Conservation (phyloP, 2,888 invertebrate genomes). For the Nymphalis c-album region DNA sequence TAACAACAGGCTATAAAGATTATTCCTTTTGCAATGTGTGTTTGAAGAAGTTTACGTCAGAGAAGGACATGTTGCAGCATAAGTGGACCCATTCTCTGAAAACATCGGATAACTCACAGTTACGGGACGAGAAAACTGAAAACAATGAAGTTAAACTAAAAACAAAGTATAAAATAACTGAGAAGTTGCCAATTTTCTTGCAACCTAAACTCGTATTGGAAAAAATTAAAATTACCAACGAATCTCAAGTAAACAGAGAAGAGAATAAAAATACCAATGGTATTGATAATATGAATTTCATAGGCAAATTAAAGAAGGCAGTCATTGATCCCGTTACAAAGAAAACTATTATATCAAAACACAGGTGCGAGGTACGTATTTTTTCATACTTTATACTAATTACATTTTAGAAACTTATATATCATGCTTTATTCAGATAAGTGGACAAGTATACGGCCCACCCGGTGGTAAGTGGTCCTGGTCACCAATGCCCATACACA, state of each 20-base stretch:
- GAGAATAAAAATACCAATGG: background rate
- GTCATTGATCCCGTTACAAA: slow-evolving; percentile 54
- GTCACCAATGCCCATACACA: too few species aligned
- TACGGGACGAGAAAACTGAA: slow-evolving; percentile 42
- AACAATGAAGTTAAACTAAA: slow-evolving; percentile 6
- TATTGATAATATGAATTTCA: slow-evolving; percentile 29
- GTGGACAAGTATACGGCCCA: too few species aligned
- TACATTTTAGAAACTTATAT: too few species aligned
- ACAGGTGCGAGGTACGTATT: slow-evolving; percentile 57
- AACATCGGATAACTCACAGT: slow-evolving; percentile 43
- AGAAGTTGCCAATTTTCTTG: slow-evolving; percentile 54
- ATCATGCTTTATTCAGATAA: too few species aligned
- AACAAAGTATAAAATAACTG: slow-evolving; percentile 50
- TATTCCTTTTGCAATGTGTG: slow-evolving; percentile 70
- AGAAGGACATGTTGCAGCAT: slow-evolving; percentile 65
- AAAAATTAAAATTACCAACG: slow-evolving; percentile 42
- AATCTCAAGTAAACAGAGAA: too few species aligned
- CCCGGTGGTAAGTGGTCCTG: too few species aligned
- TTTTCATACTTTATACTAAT: background rate
- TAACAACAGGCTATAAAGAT: slow-evolving; percentile 63
- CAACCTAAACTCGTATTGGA: slow-evolving; percentile 56
- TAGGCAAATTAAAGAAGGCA: slow-evolving; percentile 46
- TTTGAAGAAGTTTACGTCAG: slow-evolving; percentile 59
- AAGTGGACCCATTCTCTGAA: slow-evolving; percentile 70
- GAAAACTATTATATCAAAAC: slow-evolving; percentile 61